Evolutionary conservation across 2,113 vertebrate species (phyloP), one percentile per base, ranked within the genome.

Genomic region (Willisornis vidua): DNA sequence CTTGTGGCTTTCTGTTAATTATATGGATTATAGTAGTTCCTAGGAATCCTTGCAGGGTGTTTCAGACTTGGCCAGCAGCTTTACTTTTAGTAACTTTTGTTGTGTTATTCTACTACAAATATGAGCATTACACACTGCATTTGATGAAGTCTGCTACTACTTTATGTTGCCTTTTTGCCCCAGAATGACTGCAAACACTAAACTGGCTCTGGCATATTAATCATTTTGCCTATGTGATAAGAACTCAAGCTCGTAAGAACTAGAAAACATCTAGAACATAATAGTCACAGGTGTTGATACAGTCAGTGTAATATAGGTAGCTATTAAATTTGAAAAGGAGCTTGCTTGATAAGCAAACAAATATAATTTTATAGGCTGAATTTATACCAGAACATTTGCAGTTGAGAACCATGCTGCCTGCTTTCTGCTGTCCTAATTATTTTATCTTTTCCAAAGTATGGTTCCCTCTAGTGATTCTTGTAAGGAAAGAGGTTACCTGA

Each of bases 391-490:
- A 96, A 97, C 90, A 89, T 93, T 98, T 96, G 90, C 93, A 85
- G 74, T 61, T 76, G 90, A 91, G 77, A 84, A 71, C 85, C 72
- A 80, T 2, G 4, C 46, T 94, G 61, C 75, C 91, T 96, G 85
- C 87, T 93, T 97, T 97, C 84, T 92, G 63, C 91, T 91, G 92
- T 94, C 79, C 97, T 98, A 97, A 98, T 97, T 97, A 97, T 97
- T 98, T 98, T 97, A 95, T 97, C 94, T 97, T 97, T 93, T 95
- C 91, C 94, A 96, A 85, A 88, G 84, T 96, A 97, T 97, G 92
- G 97, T 97, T 98, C 89, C 92, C 97, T 97, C 97, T 97, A 97
- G 97, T 97, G 98, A 98, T 97, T 98, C 98, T 97, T 98, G 93
- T 96, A 97, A 97, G 95, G 96, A 98, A 98, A 98, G 94, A 97